Conservation (phyloP, 2,797 vertebrate genomes). For the Fratercula arctica region DNA sequence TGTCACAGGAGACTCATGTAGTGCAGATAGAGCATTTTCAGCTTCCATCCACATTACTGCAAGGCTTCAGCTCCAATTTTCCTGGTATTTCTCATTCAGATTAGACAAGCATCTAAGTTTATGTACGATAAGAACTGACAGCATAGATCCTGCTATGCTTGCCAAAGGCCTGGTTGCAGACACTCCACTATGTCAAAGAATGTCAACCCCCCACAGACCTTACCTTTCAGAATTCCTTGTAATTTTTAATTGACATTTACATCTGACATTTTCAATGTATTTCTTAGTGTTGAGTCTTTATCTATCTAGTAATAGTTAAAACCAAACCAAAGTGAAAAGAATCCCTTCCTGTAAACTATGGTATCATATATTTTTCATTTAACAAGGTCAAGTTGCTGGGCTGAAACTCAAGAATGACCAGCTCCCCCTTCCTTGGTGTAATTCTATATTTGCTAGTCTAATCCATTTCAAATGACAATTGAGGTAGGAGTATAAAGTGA, state of each 20-base stretch:
- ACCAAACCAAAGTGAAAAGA: slow-evolving; percentile 19
- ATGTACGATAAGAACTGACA: slow-evolving; percentile 82
- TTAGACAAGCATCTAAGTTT: slow-evolving; percentile 79
- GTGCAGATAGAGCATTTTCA: slow-evolving; percentile 43
- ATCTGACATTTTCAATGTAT: slow-evolving; percentile 86
- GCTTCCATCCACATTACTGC: slow-evolving; percentile 57
- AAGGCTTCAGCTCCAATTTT: slow-evolving; percentile 74
- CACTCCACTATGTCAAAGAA: slow-evolving; percentile 82
- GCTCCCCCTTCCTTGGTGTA: not conserved
- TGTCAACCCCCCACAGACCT: slow-evolving; percentile 81
- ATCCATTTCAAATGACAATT: slow-evolving; percentile 35
- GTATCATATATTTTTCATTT: slow-evolving; percentile 51
- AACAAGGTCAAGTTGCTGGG: slow-evolving; percentile 39
- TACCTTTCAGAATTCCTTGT: slow-evolving; percentile 84
- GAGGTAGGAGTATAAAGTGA: not conserved
- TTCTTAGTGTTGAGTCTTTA: slow-evolving; percentile 75
- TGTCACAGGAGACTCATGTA: slow-evolving; percentile 45
- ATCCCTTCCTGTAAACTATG: slow-evolving; percentile 44
- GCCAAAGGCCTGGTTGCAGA: slow-evolving; percentile 82
- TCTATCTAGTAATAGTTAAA: slow-evolving; percentile 63
- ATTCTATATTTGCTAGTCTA: slow-evolving; percentile 28
- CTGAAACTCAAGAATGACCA: slow-evolving; percentile 47
- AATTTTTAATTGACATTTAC: slow-evolving; percentile 93
- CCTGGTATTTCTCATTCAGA: slow-evolving; percentile 80
- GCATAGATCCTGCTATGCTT: slow-evolving; percentile 82